Evolutionary conservation across 2,888 invertebrate species (phyloP).

Genomic region (Aromia moschata): DNA sequence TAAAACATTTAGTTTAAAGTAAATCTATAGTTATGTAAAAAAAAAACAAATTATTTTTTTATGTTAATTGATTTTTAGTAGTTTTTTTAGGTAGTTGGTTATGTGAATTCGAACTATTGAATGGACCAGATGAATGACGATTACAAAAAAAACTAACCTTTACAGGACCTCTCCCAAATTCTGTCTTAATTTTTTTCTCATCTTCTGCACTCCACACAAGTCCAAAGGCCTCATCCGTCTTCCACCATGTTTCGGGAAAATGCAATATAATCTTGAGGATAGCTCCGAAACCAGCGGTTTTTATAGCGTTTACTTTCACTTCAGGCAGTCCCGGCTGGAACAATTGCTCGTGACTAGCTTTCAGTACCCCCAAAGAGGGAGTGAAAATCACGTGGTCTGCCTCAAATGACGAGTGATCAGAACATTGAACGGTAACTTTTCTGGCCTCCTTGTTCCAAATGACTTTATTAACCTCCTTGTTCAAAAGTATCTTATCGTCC

Average conservation of each 20-base stretch:
- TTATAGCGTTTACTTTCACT: constrained; percentile 42
- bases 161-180: neutral
- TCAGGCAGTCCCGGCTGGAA: constrained; percentile 42
- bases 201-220: constrained; percentile 45
- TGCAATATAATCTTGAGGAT: constrained; percentile 44
- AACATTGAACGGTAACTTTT: constrained; percentile 55
- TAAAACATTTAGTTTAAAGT: too few species aligned
- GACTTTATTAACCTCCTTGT: constrained; percentile 45
- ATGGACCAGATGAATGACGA: too few species aligned
- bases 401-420: constrained; percentile 63
- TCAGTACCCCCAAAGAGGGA: constrained; percentile 47
- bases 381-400: constrained; percentile 74
- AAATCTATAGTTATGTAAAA: too few species aligned
- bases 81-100: too few species aligned
- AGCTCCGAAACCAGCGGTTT: constrained; percentile 43
- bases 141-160: neutral
- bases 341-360: constrained; percentile 37
- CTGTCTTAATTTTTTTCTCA: constrained; percentile 35
- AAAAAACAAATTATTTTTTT: too few species aligned
- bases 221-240: constrained; percentile 24
- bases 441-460: constrained; percentile 31
- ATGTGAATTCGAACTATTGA: too few species aligned
- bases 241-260: constrained; percentile 44
- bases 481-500: constrained; percentile 47
- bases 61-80: too few species aligned